Base-by-base conservation (phyloP, 2,113 vertebrate genomes). In the Catharus fuscescens region DNA sequence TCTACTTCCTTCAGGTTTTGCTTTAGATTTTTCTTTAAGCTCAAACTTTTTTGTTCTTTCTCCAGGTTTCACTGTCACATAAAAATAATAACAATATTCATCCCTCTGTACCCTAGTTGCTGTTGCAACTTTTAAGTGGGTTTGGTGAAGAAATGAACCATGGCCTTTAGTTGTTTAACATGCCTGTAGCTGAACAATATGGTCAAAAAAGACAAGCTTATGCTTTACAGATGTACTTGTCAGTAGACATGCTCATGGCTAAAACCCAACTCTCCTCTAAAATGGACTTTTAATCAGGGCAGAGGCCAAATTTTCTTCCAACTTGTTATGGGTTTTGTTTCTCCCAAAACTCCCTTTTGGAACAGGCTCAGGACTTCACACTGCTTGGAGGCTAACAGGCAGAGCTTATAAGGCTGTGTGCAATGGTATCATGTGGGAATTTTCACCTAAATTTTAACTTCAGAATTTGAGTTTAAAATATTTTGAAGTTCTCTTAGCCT, bases 41-140 rank as follows among this genome's bases (percentile, higher is more conserved):
- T 17, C 18, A 36, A 19, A 50, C 28, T 8, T 72, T 62, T 80
- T 86, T 61, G 6, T 45, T 48, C 5, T 61, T 85, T 72, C 34
- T 80, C 7, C 29, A 73, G 6, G 6, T 70, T 93, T 82, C 26
- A 38, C 8, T 77, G 62, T 40, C 44, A 59, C 0, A 0, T n/a
- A 53, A 81, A 80, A 81, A 71, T 78, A 60, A 23, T 18, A 28
- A 45, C 5, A 32, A 36, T 86, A 47, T 54, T 74, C 2, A 18
- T 52, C 11, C 8, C 9, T 83, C 29, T 64, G 18, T 66, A 20
- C 10, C 34, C 65, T 62, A 26, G 38, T 34, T 73, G 18, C 56
- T 60, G 6, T 64, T 80, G 50, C 0, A 5, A 10, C 23, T 70
- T 93, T 90, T 34, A 18, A 6, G 10, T 56, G 56, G 12, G 1